Base-by-base conservation (phyloP, 2,113 vertebrate genomes). In the Beaufortia kweichowensis region DNA sequence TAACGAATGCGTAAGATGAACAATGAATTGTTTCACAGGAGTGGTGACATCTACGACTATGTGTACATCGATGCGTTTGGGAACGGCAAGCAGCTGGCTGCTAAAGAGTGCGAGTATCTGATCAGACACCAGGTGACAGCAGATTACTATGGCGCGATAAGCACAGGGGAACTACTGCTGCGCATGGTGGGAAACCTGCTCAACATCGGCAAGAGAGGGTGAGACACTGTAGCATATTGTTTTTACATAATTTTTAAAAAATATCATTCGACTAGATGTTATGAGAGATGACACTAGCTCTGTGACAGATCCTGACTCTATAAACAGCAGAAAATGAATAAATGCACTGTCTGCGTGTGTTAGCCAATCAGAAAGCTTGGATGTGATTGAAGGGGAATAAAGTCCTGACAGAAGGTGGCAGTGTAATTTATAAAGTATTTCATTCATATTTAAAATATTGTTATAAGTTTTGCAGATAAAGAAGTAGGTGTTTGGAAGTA, bases 141-240 rank as follows among this genome's bases (percentile, higher is more conserved):
- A 10, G 96, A 97, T 7, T 95, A 96, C 83, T 99, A 98, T 4
- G 94, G 92, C 0, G 93, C 96, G 82, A 96, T 98, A 75, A 96
- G 92, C 15, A 95, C 95, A 12, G 93, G 94, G 24, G 96, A 98
- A 78, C 94, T 98, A 79, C 81, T 99, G 63, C 95, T 98, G 83
- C 88, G 97, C 10, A 99, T 99, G 96, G 96, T 98, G 92, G 96
- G 96, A 2, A 99, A 99, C 79, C 91, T 99, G 75, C 86, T 99
- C 0, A 98, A 98, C 90, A 95, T 98, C 1, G 97, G 96, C 43
- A 99, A 98, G 83, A 87, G 92, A 85, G 91, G 96, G 96, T 99
- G 84, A 94, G 94, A 53, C 48, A 7, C 5, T 4, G 4, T n/a
- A 43, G 41, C n/a, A n/a, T n/a, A n/a, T n/a, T n/a, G 11, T 14